phyloP scores from a whole-genome alignment of 2,797 vertebrate species.

The Alectoris magna region DNA sequence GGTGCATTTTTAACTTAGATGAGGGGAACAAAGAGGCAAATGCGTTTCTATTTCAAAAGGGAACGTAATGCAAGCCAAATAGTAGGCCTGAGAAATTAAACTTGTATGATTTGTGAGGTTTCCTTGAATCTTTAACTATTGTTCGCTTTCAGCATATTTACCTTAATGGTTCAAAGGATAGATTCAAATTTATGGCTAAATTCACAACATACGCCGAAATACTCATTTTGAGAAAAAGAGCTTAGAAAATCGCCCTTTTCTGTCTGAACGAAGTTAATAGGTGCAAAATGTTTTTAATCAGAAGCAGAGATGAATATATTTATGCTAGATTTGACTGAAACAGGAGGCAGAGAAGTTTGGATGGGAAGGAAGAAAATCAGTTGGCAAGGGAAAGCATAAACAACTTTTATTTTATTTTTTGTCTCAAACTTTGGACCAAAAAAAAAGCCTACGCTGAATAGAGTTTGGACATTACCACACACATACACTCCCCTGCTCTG shows the following conservation, averaged over 20 bases:
- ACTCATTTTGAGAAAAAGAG: slow-evolving; percentile 15
- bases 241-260: slow-evolving; percentile 30
- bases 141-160: slow-evolving; percentile 41
- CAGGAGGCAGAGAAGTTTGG: slow-evolving; percentile 62
- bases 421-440: slow-evolving; percentile 56
- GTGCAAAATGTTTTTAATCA: slow-evolving; percentile 69
- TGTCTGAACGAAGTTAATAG: slow-evolving; percentile 51
- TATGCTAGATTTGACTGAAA: slow-evolving; percentile 59
- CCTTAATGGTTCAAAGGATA: slow-evolving; percentile 35
- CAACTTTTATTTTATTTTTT: slow-evolving; percentile 37
- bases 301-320: slow-evolving; percentile 59
- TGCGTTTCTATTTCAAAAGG: background rate
- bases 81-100: slow-evolving; percentile 39
- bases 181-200: slow-evolving; percentile 22
- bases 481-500: slow-evolving; percentile 57
- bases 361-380: slow-evolving; percentile 54
- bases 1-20: background rate
- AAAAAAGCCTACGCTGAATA: background rate
- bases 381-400: slow-evolving; percentile 67
- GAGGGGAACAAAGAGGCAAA: background rate
- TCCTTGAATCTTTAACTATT: background rate
- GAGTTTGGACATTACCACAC: slow-evolving; percentile 55
- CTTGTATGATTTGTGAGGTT: background rate
- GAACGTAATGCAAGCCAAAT: slow-evolving; percentile 19
- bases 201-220: background rate